Conservation (phyloP, 2,113 vertebrate species). For the Vidua chalybeata region DNA sequence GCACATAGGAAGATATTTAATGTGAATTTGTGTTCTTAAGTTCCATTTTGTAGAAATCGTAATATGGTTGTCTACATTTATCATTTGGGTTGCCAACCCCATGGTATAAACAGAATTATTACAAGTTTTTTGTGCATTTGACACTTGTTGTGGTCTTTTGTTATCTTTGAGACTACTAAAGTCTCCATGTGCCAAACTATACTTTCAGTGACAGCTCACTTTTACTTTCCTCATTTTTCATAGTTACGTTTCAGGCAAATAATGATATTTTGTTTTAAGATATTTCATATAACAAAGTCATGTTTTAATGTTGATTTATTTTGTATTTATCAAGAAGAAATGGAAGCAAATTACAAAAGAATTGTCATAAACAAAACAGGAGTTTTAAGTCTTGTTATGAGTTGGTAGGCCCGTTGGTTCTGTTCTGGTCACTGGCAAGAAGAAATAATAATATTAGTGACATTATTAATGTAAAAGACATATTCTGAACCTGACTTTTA, state of each 20-base stretch:
- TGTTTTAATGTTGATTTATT: neutral
- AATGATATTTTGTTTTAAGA: neutral
- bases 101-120: neutral
- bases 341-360: neutral
- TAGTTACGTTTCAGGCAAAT: neutral
- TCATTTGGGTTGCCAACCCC: neutral
- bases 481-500: neutral
- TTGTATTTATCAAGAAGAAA: neutral
- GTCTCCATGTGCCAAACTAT: neutral
- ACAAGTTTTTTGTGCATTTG: neutral
- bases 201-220: neutral
- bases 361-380: neutral
- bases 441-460: neutral
- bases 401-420: neutral
- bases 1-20: neutral
- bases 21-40: neutral
- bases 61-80: neutral
- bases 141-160: neutral
- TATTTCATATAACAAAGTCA: neutral
- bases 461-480: neutral
- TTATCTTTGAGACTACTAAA: neutral
- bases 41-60: neutral
- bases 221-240: neutral
- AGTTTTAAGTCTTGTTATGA: neutral
- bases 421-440: neutral